Conservation (phyloP, 2,113 vertebrate genomes). For the Leuciscus idus region DNA sequence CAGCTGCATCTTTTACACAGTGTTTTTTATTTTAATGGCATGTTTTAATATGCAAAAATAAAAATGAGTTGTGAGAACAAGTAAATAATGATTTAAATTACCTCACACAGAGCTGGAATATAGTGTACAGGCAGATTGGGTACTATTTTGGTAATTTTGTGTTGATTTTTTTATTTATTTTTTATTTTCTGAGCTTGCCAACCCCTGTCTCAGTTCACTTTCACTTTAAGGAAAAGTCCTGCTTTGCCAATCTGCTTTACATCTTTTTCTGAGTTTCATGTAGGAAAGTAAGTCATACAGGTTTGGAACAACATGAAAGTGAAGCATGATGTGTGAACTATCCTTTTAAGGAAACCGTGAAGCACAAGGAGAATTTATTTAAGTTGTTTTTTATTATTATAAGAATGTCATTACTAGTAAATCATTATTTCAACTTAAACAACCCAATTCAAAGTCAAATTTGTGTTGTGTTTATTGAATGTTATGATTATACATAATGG, state of each 20-base stretch:
- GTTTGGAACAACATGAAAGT: background rate
- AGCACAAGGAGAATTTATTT: background rate
- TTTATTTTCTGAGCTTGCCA: background rate
- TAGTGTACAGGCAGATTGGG: background rate
- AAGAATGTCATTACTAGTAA: background rate
- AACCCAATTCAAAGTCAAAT: background rate
- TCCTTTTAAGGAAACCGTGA: background rate
- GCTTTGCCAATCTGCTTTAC: background rate
- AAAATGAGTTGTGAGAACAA: background rate
- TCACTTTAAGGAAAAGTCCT: background rate
- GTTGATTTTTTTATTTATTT: background rate
- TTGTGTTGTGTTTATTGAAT: background rate
- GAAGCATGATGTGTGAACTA: background rate
- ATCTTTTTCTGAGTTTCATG: background rate
- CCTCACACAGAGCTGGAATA: background rate
- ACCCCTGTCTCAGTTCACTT: background rate
- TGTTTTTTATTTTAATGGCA: background rate
- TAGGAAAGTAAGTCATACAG: background rate
- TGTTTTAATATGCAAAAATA: background rate
- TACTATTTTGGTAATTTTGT: background rate
- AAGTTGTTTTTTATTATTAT: background rate
- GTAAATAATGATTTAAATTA: background rate
- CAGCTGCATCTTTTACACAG: background rate
- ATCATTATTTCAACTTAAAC: background rate
- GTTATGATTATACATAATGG: background rate